Percentiles rank a stretch among this genome's conserved stretches.
Conservation (phyloP, 2,113 vertebrate genomes). For the Clinocottus analis region DNA sequence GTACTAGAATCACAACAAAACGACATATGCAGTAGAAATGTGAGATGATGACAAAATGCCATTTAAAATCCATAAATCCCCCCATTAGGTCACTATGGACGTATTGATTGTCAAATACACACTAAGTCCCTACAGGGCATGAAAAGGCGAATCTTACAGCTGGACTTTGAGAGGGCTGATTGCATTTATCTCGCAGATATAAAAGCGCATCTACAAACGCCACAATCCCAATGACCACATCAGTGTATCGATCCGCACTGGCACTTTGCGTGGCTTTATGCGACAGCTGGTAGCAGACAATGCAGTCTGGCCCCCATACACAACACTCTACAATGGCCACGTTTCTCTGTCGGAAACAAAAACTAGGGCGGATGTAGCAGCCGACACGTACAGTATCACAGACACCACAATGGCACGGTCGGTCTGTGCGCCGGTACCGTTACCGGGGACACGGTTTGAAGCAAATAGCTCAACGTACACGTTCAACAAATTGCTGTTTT, state of each 20-base stretch:
- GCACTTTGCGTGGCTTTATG: conserved; percentile 54
- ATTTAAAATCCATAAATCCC: conserved; percentile 5
- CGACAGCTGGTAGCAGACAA: conserved; percentile 72
- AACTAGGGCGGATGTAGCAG: conserved; percentile 72
- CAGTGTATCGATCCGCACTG: conserved; percentile 50
- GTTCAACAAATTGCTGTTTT: conserved; percentile 62
- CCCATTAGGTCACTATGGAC: conserved; percentile 4
- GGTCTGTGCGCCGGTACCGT: background rate
- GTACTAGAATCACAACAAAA: background rate
- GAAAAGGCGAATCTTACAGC: background rate
- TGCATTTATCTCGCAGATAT: conserved; percentile 17
- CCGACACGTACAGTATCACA: conserved; percentile 45
- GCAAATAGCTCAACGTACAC: conserved; percentile 21
- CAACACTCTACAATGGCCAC: conserved; percentile 71
- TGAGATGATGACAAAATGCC: background rate
- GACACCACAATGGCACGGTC: background rate
- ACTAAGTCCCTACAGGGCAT: background rate
- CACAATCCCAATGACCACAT: conserved; percentile 26
- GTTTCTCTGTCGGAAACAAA: conserved; percentile 76
- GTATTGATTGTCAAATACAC: background rate
- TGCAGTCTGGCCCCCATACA: conserved; percentile 59
- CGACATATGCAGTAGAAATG: background rate
- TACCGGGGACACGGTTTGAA: background rate
- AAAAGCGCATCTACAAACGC: conserved; percentile 11
- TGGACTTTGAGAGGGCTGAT: conserved; percentile 1